These are phyloP conservation scores for Symphodus melops DNA, from an alignment of 2,113 vertebrate species.

Conservation along the genomic window DNA sequence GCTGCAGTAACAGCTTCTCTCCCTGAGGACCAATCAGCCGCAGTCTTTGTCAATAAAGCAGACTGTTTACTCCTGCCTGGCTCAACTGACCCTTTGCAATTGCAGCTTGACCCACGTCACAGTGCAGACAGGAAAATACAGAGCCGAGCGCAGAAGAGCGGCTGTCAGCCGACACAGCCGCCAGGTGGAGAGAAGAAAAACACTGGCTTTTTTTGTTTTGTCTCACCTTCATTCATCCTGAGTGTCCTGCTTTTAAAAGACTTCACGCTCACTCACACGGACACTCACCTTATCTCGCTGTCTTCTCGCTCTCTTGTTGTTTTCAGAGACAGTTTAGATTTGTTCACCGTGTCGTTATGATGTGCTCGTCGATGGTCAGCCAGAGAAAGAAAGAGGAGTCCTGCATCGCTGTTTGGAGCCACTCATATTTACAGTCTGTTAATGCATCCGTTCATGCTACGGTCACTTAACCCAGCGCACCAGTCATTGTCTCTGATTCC, in stretches of 20 bases:
- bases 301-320: neutral
- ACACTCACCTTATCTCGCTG: no score
- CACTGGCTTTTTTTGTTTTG: neutral
- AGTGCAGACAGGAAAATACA: slow-evolving; percentile 57
- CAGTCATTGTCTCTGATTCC: no score
- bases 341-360: neutral
- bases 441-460: no score
- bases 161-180: slow-evolving; percentile 29
- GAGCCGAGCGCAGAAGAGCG: slow-evolving; percentile 26
- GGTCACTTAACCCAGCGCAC: no score
- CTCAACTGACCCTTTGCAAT: slow-evolving; percentile 66
- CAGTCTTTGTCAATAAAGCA: slow-evolving; percentile 74
- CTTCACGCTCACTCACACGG: neutral
- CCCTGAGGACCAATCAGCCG: slow-evolving; percentile 67
- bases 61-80: slow-evolving; percentile 56
- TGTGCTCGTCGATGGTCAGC: neutral
- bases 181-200: slow-evolving; percentile 12
- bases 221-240: slow-evolving; percentile 20
- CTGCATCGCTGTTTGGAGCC: no score
- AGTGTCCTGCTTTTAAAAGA: neutral
- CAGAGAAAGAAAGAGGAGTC: no score
- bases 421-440: no score
- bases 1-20: slow-evolving; percentile 70
- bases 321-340: neutral
- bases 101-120: slow-evolving; percentile 70